These are phyloP conservation scores for Gasterosteus aculeatus DNA, from an alignment of 2,113 vertebrate genomes.

Conservation along the genomic window DNA sequence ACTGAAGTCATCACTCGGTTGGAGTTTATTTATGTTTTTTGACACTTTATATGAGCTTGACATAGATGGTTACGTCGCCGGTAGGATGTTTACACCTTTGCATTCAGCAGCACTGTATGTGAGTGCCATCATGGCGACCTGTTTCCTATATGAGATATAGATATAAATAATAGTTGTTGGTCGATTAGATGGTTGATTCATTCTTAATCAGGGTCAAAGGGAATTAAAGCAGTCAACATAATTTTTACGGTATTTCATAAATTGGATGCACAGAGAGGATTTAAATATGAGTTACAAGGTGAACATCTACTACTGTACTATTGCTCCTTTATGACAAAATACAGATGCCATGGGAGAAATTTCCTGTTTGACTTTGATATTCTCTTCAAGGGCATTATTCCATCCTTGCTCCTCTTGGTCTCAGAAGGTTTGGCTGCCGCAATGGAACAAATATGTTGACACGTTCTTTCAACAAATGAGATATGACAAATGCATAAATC, in stretches of 20 bases:
- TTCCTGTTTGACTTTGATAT: conserved; percentile 63
- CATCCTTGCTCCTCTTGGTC: conserved; percentile 57
- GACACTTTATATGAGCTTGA: conserved; percentile 1
- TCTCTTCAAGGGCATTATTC: conserved; percentile 72
- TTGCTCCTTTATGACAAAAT: conserved; percentile 27
- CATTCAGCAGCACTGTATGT: not conserved
- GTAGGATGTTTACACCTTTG: not conserved
- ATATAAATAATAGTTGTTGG: too few relatives aligned
- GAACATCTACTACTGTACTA: conserved; percentile 6
- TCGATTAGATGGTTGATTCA: not conserved
- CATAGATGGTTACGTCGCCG: not conserved
- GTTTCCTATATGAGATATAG: not conserved
- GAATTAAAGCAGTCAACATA: conserved; percentile 40
- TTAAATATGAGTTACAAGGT: conserved; percentile 34
- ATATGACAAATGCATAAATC: conserved; percentile 84
- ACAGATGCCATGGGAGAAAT: conserved; percentile 32
- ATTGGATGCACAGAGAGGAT: conserved; percentile 6
- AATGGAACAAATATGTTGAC: conserved; percentile 74
- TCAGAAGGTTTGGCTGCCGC: conserved; percentile 64
- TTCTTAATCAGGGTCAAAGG: conserved; percentile 33
- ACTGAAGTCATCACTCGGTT: not conserved
- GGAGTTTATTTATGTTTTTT: not conserved
- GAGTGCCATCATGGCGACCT: not conserved
- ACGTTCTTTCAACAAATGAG: conserved; percentile 83
- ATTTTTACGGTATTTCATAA: conserved; percentile 3